Evolutionary conservation across 2,113 vertebrate species (phyloP).

Genomic region (Lamprotornis superbus): DNA sequence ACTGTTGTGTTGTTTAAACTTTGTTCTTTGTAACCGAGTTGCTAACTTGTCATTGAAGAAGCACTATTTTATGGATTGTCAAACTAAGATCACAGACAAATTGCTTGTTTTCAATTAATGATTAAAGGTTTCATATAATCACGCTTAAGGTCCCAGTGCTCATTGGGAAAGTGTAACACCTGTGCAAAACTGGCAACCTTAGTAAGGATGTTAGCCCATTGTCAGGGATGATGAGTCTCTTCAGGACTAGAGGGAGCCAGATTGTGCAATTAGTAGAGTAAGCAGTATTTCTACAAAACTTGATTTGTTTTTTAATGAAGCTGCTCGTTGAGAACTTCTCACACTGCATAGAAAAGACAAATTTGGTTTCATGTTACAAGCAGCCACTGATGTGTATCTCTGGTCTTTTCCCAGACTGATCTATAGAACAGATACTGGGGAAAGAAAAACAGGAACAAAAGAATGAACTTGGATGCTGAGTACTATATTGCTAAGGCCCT

Average conservation of each 20-base stretch:
- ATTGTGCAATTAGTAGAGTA: neutral
- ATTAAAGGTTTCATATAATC: constrained; percentile 64
- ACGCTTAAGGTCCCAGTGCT: constrained; percentile 40
- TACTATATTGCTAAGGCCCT: neutral
- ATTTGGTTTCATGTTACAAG: neutral
- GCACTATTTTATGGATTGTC: constrained; percentile 65
- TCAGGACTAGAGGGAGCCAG: neutral
- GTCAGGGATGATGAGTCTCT: neutral
- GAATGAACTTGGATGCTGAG: neutral
- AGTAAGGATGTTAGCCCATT: neutral
- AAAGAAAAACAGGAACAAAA: neutral
- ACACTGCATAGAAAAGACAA: neutral
- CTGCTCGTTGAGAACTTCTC: neutral
- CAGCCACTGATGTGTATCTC: neutral
- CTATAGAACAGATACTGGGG: neutral
- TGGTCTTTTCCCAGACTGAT: neutral
- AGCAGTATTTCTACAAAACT: neutral
- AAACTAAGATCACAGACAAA: constrained; percentile 51
- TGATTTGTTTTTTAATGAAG: neutral
- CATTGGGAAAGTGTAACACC: constrained; percentile 34
- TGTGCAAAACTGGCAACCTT: neutral
- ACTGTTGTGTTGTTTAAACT: constrained; percentile 64
- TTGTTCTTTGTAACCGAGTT: constrained; percentile 62
- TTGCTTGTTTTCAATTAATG: constrained; percentile 56
- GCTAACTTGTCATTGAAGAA: constrained; percentile 59